Conservation (phyloP, 2,797 vertebrate species). For the Nasua narica region DNA sequence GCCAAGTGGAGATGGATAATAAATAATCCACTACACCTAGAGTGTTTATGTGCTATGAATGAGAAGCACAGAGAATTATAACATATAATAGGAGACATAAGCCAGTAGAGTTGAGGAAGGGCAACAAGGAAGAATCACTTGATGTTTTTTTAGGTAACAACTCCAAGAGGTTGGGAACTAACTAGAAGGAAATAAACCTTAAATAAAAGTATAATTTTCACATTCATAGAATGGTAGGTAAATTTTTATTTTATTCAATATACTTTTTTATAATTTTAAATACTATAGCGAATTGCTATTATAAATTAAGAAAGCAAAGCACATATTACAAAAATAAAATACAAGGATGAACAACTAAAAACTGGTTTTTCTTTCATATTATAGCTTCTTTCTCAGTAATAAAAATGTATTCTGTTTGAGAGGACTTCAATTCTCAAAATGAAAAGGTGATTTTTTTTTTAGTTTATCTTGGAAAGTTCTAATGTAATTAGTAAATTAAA, state of each 20-base stretch:
- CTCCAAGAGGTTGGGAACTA: not conserved
- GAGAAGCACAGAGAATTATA: not conserved
- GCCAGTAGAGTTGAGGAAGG: not conserved
- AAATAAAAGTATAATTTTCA: not conserved
- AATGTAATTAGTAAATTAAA: conserved; percentile 56
- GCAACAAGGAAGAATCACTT: not conserved
- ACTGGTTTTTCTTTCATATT: not conserved
- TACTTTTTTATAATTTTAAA: conserved; percentile 1
- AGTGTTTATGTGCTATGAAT: not conserved
- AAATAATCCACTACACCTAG: not conserved
- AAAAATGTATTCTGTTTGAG: not conserved
- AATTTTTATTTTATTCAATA: conserved; percentile 34
- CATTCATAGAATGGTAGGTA: not conserved
- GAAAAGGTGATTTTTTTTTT: not conserved
- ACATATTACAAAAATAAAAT: conserved; percentile 8
- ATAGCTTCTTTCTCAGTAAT: not conserved
- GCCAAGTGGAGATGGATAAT: not conserved
- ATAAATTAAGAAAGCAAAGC: not conserved
- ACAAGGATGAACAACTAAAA: not conserved
- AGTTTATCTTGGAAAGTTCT: conserved; percentile 40
- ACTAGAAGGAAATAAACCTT: not conserved
- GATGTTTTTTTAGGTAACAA: not conserved
- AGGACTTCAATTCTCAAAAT: not conserved
- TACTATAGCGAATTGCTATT: not conserved
- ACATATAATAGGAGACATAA: not conserved